Evolutionary conservation across 1,140 invertebrate species (phyloP), one percentile per base, ranked within the genome.

Genomic region (Sogatella furcifera): DNA sequence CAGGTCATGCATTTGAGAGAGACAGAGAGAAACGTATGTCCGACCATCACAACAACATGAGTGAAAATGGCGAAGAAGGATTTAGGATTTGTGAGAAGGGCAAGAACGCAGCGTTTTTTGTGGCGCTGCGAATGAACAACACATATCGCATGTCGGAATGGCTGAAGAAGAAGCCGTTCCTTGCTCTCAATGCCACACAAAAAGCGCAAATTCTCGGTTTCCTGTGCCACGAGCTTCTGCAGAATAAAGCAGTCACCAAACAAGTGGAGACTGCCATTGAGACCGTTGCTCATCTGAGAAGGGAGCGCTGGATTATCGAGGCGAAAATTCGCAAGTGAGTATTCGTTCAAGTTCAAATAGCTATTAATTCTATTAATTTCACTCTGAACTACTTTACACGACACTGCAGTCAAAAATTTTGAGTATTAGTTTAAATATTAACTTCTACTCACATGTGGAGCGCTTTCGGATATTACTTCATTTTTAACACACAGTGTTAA

Each of bases 171-270:
- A 87, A 86, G 55, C 89, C 92, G 0, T 95, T 93, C 73, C 80
- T 93, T 55, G 84, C 92, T 0, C 74, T 96, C 5, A 92, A 87
- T 74, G 82, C 92, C 6, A 89, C 88, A 1, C 82, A 87, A 57
- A 97, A 97, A 72, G 85, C 90, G 0, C 83, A 87, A 61, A 90
- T 96, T 70, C 73, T 97, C 31, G 89, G 88, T 3, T 94, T 90
- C 73, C 78, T 97, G 2, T 96, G 93, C 74, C 92, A 97, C 76
- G 93, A 97, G 76, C 78, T 97, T 66, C 76, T 96, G 52, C 90
- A 93, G 73, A 95, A 94, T 72, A 93, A 94, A 76, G 82, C 88
- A 43, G 86, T 96, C 63, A 79, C 90, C 64, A 77, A 83, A 13
- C 88, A 90, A 74, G 85, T 92, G 52, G 89, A 92, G 63, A 80